phyloP scores from a whole-genome alignment of 2,113 vertebrate genomes.

The Ailurus styani region DNA sequence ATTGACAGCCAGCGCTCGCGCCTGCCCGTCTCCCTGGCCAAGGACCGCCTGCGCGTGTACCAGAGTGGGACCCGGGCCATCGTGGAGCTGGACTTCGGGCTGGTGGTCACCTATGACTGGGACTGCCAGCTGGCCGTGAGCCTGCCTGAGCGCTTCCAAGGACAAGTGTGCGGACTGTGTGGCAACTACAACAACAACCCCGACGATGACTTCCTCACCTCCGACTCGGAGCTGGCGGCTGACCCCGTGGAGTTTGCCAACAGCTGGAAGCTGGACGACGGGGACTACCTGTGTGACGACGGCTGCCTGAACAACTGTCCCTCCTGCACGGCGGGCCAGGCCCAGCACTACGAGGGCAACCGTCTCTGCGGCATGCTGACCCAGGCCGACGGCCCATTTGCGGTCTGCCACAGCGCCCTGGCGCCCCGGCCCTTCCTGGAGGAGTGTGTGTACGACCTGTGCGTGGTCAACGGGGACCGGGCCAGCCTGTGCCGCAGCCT shows the following conservation, averaged over 20 bases:
- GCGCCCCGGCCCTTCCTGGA: constrained; percentile 73
- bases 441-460: constrained; percentile 83
- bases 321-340: constrained; percentile 41
- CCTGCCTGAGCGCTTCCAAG: constrained; percentile 63
- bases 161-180: constrained; percentile 78
- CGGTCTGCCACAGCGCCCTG: constrained; percentile 68
- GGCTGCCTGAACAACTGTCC: constrained; percentile 66
- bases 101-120: constrained; percentile 78
- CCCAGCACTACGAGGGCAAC: constrained; percentile 8
- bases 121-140: constrained; percentile 69
- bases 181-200: constrained; percentile 81
- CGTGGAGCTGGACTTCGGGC: constrained; percentile 69
- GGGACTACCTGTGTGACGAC: constrained; percentile 65
- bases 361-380: constrained; percentile 62
- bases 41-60: constrained; percentile 57
- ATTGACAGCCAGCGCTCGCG: constrained; percentile 75
- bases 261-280: constrained; percentile 70
- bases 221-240: rapidly evolving
- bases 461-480: constrained; percentile 57
- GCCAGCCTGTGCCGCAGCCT: constrained; percentile 76
- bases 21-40: constrained; percentile 66
- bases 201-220: constrained; percentile 64
- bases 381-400: constrained; percentile 73
- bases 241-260: constrained; percentile 49
- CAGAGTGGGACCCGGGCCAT: constrained; percentile 68